Base-by-base conservation (phyloP, 2,797 vertebrate species). In the Alca torda region DNA sequence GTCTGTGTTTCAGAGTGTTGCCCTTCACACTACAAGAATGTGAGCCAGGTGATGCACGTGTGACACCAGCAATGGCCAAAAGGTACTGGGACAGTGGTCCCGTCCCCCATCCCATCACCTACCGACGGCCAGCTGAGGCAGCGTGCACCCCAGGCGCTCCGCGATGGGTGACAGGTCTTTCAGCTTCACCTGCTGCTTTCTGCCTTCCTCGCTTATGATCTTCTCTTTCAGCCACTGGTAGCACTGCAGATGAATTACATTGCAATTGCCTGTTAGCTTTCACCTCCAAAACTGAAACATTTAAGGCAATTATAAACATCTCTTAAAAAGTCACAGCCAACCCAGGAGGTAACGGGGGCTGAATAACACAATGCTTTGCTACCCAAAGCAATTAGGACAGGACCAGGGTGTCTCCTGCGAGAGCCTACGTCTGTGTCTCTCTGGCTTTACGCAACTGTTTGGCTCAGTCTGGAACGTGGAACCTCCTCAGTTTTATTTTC, bases 161-260 rank as follows among this genome's bases (percentile, higher is more conserved):
- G 99, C 99, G 9, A 99, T 99, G 50, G 99, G 99, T 41, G 97
- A 97, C 56, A 99, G 98, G 96, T 99, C 99, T 93, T 99, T 99
- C 75, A 99, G 98, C 96, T 99, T 99, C 69, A 97, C 98, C 87
- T 99, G 99, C 96, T 99, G 99, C 96, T 99, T 99, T 68, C 99
- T 98, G 64, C 99, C 99, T 54, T 99, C 99, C 88, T 99, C 99
- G 13, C 99, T 99, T 45, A 99, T 93, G 83, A 99, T 99, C 97
- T 99, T 99, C 95, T 99, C 99, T 96, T 99, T 99, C 94, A 99
- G 89, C 99, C 99, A 99, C 98, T 99, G 99, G 97, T 99, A 99
- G 50, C 99, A 99, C 99, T 99, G 95, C 45, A 70, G 87, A 23
- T 7, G 63, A 91, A 97, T 3, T n/a, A 80, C 57, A 93, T 11